Evolutionary conservation across 2,888 invertebrate species (phyloP).

Genomic region (Dolichomitus sp.): DNA sequence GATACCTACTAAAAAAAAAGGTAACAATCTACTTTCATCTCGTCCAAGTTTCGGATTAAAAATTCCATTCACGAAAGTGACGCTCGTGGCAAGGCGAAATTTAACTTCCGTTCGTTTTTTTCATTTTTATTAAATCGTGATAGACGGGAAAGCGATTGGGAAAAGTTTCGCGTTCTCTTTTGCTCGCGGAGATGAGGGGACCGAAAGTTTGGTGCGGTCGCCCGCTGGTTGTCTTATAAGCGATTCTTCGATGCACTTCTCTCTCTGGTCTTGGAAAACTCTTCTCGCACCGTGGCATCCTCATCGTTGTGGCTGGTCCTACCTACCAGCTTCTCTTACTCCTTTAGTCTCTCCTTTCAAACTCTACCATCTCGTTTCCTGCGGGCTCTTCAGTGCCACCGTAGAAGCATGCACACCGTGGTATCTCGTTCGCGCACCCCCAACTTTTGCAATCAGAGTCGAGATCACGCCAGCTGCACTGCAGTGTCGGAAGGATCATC

Average conservation of each 20-base stretch:
- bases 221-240: conserved; percentile 58
- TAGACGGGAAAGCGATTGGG: conserved; percentile 50
- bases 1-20: not conserved
- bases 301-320: conserved; percentile 30
- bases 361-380: not conserved
- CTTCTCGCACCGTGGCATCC: conserved; percentile 15
- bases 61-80: conserved; percentile 54
- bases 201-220: conserved; percentile 51
- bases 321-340: not conserved
- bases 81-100: conserved; percentile 38
- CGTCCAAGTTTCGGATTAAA: conserved; percentile 29
- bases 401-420: conserved; percentile 56
- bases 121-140: conserved; percentile 56
- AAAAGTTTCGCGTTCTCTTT: conserved; percentile 48
- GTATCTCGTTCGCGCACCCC: conserved; percentile 59
- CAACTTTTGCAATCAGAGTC: conserved; percentile 72
- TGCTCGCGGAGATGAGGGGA: conserved; percentile 32
- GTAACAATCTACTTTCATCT: conserved; percentile 6
- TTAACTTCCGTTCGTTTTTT: conserved; percentile 7
- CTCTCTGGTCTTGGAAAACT: conserved; percentile 41
- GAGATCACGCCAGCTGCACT: conserved; percentile 67
- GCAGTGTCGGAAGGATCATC: conserved; percentile 60
- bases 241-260: conserved; percentile 60
- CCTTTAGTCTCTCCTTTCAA: not conserved
- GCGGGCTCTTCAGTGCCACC: conserved; percentile 3